These are phyloP conservation scores for Lagorchestes hirsutus DNA, from an alignment of 2,797 vertebrate genomes.

Conservation along the genomic window DNA sequence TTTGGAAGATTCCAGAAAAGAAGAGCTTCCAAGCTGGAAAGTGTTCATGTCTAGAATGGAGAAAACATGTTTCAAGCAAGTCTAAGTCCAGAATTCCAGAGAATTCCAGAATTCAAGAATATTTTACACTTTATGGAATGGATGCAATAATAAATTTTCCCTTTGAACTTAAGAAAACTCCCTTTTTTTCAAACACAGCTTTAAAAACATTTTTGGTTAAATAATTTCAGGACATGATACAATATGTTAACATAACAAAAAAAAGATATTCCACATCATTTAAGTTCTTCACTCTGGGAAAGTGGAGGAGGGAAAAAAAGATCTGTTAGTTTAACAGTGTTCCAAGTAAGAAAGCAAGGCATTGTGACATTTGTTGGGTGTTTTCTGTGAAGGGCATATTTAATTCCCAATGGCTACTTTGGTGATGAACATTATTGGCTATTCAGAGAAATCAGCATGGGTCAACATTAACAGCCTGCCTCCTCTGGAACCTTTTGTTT, in stretches of 20 bases:
- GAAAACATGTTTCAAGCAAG: neutral
- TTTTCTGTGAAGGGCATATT: conserved; percentile 50
- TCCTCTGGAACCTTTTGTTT: conserved; percentile 48
- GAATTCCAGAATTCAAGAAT: neutral
- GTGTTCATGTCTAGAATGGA: neutral
- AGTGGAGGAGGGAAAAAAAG: neutral
- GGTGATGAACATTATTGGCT: conserved; percentile 43
- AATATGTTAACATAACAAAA: conserved; percentile 14
- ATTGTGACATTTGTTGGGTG: conserved; percentile 48
- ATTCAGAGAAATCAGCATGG: conserved; percentile 66
- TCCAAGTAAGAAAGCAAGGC: conserved; percentile 17
- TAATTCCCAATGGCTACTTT: conserved; percentile 65
- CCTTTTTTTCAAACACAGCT: conserved; percentile 5
- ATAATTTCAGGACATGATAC: conserved; percentile 48
- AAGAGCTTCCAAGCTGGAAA: neutral
- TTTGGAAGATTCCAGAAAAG: neutral
- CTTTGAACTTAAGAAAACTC: conserved; percentile 27
- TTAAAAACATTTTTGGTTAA: conserved; percentile 49
- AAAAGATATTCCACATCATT: neutral
- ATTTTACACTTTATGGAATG: neutral
- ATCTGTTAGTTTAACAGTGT: conserved; percentile 49
- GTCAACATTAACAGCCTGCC: conserved; percentile 24
- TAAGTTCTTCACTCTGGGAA: conserved; percentile 24
- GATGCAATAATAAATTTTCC: neutral
- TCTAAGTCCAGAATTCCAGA: neutral